Conservation (phyloP, 2,113 vertebrate species). For the Colistium nudipinnis region DNA sequence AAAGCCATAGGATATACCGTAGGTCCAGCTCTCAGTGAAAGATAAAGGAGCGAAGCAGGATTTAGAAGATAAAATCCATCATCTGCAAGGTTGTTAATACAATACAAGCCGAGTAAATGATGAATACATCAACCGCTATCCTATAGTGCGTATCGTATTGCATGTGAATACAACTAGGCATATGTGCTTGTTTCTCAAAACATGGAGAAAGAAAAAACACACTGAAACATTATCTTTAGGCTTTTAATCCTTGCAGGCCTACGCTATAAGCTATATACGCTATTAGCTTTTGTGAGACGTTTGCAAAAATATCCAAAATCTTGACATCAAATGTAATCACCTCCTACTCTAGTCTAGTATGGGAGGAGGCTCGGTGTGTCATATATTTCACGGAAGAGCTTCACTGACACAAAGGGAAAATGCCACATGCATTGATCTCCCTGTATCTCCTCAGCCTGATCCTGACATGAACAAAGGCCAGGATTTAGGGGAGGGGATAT, state of each 20-base stretch:
- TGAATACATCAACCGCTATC: slow-evolving; percentile 8
- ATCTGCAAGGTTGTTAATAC: slow-evolving; percentile 4
- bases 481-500: slow-evolving; percentile 21
- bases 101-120: slow-evolving; percentile 14
- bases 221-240: slow-evolving; percentile 6
- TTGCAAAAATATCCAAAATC: slow-evolving; percentile 12
- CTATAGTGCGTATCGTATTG: neutral
- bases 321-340: slow-evolving; percentile 31
- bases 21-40: slow-evolving; percentile 50
- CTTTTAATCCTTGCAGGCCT: neutral
- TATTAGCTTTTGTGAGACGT: neutral
- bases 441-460: slow-evolving; percentile 56
- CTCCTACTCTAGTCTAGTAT: slow-evolving; percentile 11
- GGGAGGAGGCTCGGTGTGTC: slow-evolving; percentile 40
- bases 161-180: neutral
- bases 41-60: slow-evolving; percentile 33
- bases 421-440: slow-evolving; percentile 65
- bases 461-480: slow-evolving; percentile 34
- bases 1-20: slow-evolving; percentile 72
- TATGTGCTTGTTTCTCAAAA: neutral
- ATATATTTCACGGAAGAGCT: slow-evolving; percentile 55
- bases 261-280: too few relatives aligned
- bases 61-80: slow-evolving; percentile 35
- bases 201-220: neutral
- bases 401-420: slow-evolving; percentile 52